Conservation (phyloP, 2,113 vertebrate species). For the Platichthys stellatus region DNA sequence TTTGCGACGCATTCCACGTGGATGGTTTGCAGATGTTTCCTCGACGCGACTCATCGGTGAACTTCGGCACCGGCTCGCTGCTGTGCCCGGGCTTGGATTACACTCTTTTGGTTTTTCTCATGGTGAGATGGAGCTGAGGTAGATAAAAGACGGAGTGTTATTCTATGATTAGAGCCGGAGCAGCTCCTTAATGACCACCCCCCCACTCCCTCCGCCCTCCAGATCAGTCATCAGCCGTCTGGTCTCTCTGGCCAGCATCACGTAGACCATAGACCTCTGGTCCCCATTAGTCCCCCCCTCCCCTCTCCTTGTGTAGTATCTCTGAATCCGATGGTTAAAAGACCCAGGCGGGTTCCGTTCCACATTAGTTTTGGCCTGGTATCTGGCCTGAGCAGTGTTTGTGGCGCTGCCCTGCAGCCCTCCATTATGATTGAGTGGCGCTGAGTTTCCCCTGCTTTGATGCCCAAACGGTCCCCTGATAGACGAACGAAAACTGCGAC, state of each 20-base stretch:
- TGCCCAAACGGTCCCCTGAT: conserved; percentile 53
- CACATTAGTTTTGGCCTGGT: conserved; percentile 66
- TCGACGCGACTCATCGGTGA: conserved; percentile 48
- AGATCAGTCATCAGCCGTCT: conserved; percentile 75
- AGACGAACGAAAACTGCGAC: conserved; percentile 16
- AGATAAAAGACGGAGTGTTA: conserved; percentile 73
- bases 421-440: conserved; percentile 58
- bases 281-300: conserved; percentile 73
- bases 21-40: conserved; percentile 77
- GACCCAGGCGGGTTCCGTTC: conserved; percentile 68
- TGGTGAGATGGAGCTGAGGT: conserved; percentile 58
- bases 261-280: conserved; percentile 68
- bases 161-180: conserved; percentile 73
- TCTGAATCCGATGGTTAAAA: conserved; percentile 56
- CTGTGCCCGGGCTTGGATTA: conserved; percentile 35
- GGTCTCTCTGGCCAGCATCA: conserved; percentile 75
- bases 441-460: conserved; percentile 68
- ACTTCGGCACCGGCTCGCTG: conserved; percentile 9
- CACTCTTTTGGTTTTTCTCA: conserved; percentile 54
- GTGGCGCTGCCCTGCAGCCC: conserved; percentile 62
- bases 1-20: conserved; percentile 32
- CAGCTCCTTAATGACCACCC: conserved; percentile 59
- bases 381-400: conserved; percentile 61
- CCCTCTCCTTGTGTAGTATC: conserved; percentile 50
- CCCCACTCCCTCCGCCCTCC: conserved; percentile 35